Evolutionary conservation across 1,140 invertebrate species (phyloP).

Genomic region (Atopsyche davidsoni): DNA sequence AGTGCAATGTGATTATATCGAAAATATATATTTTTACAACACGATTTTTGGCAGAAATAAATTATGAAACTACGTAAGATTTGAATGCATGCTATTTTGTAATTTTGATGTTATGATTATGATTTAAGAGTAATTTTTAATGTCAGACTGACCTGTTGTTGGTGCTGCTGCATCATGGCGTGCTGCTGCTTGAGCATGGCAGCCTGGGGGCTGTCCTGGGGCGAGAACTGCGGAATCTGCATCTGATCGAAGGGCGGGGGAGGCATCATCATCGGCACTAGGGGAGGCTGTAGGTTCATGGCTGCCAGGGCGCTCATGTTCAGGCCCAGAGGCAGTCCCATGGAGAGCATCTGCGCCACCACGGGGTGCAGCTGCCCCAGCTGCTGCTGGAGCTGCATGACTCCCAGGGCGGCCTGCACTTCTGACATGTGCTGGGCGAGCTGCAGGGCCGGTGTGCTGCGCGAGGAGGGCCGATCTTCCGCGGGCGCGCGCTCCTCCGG

Average conservation of each 20-base stretch:
- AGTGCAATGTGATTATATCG: too few relatives aligned
- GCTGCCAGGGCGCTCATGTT: slow-evolving; percentile 77
- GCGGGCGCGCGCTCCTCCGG: slow-evolving; percentile 45
- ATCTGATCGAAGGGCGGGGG: slow-evolving; percentile 66
- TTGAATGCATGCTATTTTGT: background rate
- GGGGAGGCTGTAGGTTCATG: slow-evolving; percentile 80
- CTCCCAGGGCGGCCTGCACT: slow-evolving; percentile 79
- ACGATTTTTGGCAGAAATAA: too few relatives aligned
- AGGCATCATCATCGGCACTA: slow-evolving; percentile 87
- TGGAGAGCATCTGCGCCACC: slow-evolving; percentile 56
- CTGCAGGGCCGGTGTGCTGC: slow-evolving; percentile 47
- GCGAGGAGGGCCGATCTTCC: slow-evolving; percentile 41
- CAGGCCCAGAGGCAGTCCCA: slow-evolving; percentile 78
- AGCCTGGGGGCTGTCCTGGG: slow-evolving; percentile 44
- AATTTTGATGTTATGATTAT: background rate
- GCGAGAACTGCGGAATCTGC: slow-evolving; percentile 50
- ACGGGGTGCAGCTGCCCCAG: slow-evolving; percentile 73
- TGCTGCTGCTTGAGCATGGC: slow-evolving; percentile 64
- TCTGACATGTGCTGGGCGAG: slow-evolving; percentile 75
- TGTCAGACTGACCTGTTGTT: slow-evolving; percentile 57
- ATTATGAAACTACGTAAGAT: background rate
- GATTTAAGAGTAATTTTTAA: background rate
- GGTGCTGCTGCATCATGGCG: slow-evolving; percentile 58
- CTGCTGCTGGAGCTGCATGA: slow-evolving; percentile 83
- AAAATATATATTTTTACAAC: too few relatives aligned